Evolutionary conservation across 2,888 invertebrate species (phyloP).

Genomic region (Melangyna quadrimaculata): DNA sequence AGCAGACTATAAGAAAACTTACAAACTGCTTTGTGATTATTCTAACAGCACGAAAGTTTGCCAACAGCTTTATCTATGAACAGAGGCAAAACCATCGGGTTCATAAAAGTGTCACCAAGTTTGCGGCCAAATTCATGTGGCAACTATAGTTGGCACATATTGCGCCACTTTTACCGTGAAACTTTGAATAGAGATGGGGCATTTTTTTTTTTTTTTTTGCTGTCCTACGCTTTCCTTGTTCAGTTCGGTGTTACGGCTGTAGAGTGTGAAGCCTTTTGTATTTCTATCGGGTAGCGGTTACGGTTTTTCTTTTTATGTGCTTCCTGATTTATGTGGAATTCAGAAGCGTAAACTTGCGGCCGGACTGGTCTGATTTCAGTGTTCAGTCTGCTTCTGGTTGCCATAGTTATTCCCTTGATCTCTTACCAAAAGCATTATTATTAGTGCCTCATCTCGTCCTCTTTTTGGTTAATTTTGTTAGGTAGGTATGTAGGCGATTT

Average conservation of each 20-base stretch:
- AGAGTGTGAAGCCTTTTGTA: conserved; percentile 49
- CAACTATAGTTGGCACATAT: conserved; percentile 55
- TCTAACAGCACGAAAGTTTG: conserved; percentile 37
- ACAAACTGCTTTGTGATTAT: conserved; percentile 8
- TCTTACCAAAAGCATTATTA: neutral
- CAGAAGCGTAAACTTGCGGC: conserved; percentile 46
- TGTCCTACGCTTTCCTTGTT: neutral
- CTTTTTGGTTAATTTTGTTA: conserved; percentile 37
- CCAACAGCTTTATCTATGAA: conserved; percentile 13
- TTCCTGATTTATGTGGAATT: conserved; percentile 66
- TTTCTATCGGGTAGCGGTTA: conserved; percentile 40
- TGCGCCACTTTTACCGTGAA: conserved; percentile 48
- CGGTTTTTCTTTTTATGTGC: conserved; percentile 59
- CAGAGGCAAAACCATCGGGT: conserved; percentile 35
- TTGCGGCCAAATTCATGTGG: conserved; percentile 64
- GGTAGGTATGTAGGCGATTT: conserved; percentile 46
- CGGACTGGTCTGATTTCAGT: conserved; percentile 38
- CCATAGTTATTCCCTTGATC: conserved; percentile 48
- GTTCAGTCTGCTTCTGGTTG: conserved; percentile 58
- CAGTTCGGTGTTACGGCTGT: neutral
- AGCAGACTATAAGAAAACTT: neutral
- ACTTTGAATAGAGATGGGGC: conserved; percentile 26
- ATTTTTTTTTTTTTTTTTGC: neutral
- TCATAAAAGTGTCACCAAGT: conserved; percentile 68
- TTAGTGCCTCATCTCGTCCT: neutral